These are phyloP conservation scores for Chionoecetes opilio DNA, from an alignment of 1,140 invertebrate species.

Conservation along the genomic window DNA sequence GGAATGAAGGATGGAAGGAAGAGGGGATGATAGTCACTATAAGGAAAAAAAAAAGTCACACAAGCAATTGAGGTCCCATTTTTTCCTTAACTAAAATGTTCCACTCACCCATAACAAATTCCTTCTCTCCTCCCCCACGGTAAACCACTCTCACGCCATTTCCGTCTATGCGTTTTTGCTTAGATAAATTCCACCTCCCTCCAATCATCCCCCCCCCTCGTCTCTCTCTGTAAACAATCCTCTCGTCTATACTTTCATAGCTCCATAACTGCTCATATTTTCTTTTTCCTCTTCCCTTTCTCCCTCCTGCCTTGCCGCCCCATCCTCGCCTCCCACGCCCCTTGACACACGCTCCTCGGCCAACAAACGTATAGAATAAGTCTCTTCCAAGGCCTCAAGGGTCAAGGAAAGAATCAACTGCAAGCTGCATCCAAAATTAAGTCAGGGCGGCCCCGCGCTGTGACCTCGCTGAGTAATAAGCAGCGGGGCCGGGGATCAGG, in stretches of 20 bases:
- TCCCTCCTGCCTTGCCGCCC: not conserved
- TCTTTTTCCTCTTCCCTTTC: not conserved
- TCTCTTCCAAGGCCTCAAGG: not conserved
- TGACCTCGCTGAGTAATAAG: not conserved
- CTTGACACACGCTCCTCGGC: not conserved
- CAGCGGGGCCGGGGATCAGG: not conserved
- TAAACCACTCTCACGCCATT: not conserved
- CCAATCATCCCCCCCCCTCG: not conserved
- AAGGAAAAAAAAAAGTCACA: too few relatives aligned
- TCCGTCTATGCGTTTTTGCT: not conserved
- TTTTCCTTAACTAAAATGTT: not conserved
- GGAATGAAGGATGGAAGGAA: not conserved
- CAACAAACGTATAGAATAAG: not conserved
- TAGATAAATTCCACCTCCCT: not conserved
- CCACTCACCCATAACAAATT: not conserved
- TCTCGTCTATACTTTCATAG: not conserved
- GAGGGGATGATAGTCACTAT: too few relatives aligned
- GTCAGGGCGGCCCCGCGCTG: not conserved
- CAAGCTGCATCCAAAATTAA: not conserved
- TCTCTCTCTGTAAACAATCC: not conserved
- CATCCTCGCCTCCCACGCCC: not conserved
- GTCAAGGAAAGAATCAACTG: not conserved
- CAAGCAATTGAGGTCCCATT: not conserved
- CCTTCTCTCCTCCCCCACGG: not conserved
- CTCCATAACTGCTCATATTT: too few relatives aligned